These are phyloP conservation scores for Apocheima hispidaria DNA, from an alignment of 2,888 invertebrate genomes.

Conservation along the genomic window DNA sequence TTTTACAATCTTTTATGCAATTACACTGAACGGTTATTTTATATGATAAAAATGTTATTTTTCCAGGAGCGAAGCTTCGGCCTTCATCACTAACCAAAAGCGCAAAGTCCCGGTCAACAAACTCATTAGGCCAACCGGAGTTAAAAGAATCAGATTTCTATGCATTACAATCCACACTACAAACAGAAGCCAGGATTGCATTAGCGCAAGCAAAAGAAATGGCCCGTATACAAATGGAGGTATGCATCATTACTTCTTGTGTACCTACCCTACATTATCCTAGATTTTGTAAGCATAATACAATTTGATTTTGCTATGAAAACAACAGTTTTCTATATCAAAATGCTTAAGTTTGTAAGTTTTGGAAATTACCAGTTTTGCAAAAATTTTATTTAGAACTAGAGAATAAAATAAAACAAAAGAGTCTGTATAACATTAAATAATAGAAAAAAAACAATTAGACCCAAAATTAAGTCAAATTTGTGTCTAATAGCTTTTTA, in stretches of 20 bases:
- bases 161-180: conserved; percentile 92
- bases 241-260: conserved; percentile 57
- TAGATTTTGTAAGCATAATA: not conserved
- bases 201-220: conserved; percentile 96
- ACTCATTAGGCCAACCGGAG: conserved; percentile 79
- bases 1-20: not conserved
- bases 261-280: too few relatives aligned
- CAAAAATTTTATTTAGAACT: too few relatives aligned
- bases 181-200: conserved; percentile 95
- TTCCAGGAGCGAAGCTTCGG: conserved; percentile 74
- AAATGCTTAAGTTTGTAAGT: too few relatives aligned
- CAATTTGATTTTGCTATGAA: too few relatives aligned
- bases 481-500: too few relatives aligned
- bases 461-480: too few relatives aligned
- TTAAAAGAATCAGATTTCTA: conserved; percentile 91
- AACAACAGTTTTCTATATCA: too few relatives aligned
- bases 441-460: too few relatives aligned
- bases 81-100: conserved; percentile 78
- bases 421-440: too few relatives aligned
- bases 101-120: conserved; percentile 79
- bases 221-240: conserved; percentile 96
- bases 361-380: too few relatives aligned
- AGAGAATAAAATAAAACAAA: too few relatives aligned
- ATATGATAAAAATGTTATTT: conserved; percentile 16
- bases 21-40: not conserved